A percentile compares a stretch with the other conserved stretches of the same genome.
Conservation (phyloP, 2,797 vertebrate species). For the Huso huso region DNA sequence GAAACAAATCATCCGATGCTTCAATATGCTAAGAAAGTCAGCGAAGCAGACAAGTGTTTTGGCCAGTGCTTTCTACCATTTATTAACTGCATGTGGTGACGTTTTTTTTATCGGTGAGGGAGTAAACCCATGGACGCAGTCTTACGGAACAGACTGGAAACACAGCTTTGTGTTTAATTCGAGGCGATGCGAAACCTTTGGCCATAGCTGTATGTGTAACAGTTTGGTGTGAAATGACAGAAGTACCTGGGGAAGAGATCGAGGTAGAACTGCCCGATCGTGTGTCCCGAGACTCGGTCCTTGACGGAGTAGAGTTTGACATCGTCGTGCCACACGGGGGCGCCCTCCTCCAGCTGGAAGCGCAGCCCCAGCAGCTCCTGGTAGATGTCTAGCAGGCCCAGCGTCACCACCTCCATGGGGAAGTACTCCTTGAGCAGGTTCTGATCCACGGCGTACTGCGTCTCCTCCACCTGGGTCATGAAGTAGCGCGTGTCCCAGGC, state of each 20-base stretch:
- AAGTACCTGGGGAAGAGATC: conserved; percentile 83
- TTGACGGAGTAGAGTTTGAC: conserved; percentile 79
- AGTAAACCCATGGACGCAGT: no score
- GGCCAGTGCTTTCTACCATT: no score
- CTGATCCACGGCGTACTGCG: conserved; percentile 84
- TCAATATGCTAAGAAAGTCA: no score
- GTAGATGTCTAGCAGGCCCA: conserved; percentile 84
- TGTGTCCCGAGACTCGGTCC: conserved; percentile 55
- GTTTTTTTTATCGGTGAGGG: no score
- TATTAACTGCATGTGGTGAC: no score
- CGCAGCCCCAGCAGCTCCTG: conserved; percentile 85
- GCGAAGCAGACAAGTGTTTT: no score
- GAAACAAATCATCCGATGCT: no score
- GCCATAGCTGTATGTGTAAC: no score
- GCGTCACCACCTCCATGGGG: conserved; percentile 90
- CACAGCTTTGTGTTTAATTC: no score
- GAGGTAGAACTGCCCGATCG: conserved; percentile 88
- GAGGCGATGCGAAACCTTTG: no score
- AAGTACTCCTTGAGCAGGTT: conserved; percentile 93
- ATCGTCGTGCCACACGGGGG: conserved; percentile 83
- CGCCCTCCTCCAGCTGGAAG: conserved; percentile 69
- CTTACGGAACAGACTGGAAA: no score
- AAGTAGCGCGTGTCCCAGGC: conserved; percentile 95
- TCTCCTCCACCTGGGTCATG: conserved; percentile 97
- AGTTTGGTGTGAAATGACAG: not conserved